phyloP scores from a whole-genome alignment of 2,888 invertebrate genomes.

The Rhagonycha fulva region DNA sequence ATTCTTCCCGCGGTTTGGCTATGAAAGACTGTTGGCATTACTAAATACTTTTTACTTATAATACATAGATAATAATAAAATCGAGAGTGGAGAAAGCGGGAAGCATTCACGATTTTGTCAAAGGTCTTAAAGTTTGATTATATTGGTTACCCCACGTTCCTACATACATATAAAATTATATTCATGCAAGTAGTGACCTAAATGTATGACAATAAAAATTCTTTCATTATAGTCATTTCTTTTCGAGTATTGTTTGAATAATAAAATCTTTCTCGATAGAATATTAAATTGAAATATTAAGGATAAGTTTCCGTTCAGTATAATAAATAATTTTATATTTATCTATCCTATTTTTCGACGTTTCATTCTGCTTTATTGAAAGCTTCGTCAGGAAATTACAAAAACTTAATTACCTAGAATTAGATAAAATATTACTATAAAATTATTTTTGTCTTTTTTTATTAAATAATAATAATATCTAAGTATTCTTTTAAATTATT shows the following conservation, averaged over 20 bases:
- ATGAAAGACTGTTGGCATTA: neutral
- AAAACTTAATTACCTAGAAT: neutral
- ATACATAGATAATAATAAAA: neutral
- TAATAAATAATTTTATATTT: no score
- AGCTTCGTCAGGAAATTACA: no score
- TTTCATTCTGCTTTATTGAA: no score
- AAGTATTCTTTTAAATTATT: neutral
- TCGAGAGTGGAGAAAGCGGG: constrained; percentile 13
- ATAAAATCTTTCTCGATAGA: neutral
- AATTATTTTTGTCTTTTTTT: no score
- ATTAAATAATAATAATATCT: neutral
- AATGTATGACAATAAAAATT: constrained; percentile 15
- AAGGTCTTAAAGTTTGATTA: constrained; percentile 8
- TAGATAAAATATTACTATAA: no score
- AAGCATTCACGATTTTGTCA: constrained; percentile 6
- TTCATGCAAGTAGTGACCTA: constrained; percentile 7
- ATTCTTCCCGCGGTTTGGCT: neutral
- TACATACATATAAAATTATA: neutral
- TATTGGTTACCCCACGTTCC: neutral
- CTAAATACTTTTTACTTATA: neutral
- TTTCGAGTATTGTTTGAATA: neutral
- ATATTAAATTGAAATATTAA: neutral
- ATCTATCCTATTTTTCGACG: no score
- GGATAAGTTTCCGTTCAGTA: no score
- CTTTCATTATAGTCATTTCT: constrained; percentile 5